These are phyloP conservation scores for Dendrocincla fuliginosa DNA, from an alignment of 2,797 vertebrate species.

Conservation along the genomic window DNA sequence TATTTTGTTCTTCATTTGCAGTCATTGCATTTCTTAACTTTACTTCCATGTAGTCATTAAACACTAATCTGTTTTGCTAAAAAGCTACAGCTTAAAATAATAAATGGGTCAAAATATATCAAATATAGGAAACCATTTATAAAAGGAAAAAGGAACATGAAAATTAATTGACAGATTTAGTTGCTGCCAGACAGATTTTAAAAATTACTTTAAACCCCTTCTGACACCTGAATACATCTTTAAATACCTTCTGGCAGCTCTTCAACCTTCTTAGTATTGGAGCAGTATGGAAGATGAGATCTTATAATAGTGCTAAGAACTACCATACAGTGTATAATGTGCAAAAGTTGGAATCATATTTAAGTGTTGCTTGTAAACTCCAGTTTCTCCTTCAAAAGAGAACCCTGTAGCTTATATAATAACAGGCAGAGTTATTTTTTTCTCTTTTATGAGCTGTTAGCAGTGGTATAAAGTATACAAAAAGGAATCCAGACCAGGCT, in stretches of 20 bases:
- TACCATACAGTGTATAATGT: rapidly evolving
- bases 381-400: not conserved
- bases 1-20: not conserved
- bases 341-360: not conserved
- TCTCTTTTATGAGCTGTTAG: not conserved
- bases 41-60: not conserved
- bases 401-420: not conserved
- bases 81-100: not conserved
- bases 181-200: not conserved
- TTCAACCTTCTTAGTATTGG: not conserved
- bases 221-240: not conserved
- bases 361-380: not conserved
- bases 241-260: not conserved
- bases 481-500: not conserved
- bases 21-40: not conserved
- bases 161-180: not conserved
- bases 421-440: not conserved
- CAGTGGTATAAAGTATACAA: not conserved
- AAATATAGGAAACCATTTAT: not conserved
- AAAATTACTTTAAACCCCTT: not conserved
- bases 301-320: not conserved
- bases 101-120: not conserved
- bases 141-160: not conserved
- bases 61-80: not conserved
- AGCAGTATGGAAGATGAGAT: not conserved